A percentile compares a stretch with the other conserved stretches of the same genome.
phyloP scores from a whole-genome alignment of 2,888 invertebrate species.

The Eristalis intricaria region DNA sequence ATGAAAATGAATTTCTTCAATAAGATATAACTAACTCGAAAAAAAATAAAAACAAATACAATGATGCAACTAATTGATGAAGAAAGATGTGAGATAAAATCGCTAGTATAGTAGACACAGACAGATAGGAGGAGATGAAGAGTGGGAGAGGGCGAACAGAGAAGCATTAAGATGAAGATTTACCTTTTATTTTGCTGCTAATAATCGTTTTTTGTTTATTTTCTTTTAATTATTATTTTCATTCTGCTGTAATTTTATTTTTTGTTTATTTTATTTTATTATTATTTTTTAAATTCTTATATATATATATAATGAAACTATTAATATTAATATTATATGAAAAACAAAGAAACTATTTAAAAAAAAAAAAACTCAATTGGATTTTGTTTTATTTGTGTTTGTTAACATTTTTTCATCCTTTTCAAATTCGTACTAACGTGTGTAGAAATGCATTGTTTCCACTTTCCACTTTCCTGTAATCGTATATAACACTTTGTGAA shows the following conservation, averaged over 20 bases:
- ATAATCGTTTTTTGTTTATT: conserved; percentile 53
- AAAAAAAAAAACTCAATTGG: conserved; percentile 56
- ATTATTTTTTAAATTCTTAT: conserved; percentile 63
- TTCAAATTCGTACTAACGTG: neutral
- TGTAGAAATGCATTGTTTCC: neutral
- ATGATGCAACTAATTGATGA: conserved; percentile 47
- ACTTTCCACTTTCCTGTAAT: neutral
- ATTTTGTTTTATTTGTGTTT: conserved; percentile 54
- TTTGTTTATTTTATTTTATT: conserved; percentile 59
- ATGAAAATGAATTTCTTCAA: neutral
- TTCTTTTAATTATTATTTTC: conserved; percentile 35
- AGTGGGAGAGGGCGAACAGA: neutral
- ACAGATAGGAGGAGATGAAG: neutral
- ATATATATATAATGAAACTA: conserved; percentile 70
- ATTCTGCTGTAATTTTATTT: conserved; percentile 67
- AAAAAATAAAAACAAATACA: conserved; percentile 47
- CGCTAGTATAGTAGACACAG: conserved; percentile 40
- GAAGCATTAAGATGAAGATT: conserved; percentile 22
- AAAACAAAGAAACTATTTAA: conserved; percentile 68
- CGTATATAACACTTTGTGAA: no score
- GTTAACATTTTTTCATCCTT: neutral
- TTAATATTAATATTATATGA: conserved; percentile 71
- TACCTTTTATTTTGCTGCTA: conserved; percentile 58
- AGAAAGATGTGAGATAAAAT: conserved; percentile 31
- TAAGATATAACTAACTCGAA: conserved; percentile 37